A percentile compares a stretch with the other conserved stretches of the same genome.
phyloP scores from a whole-genome alignment of 2,113 vertebrate species.

The Pseudopodoces humilis region DNA sequence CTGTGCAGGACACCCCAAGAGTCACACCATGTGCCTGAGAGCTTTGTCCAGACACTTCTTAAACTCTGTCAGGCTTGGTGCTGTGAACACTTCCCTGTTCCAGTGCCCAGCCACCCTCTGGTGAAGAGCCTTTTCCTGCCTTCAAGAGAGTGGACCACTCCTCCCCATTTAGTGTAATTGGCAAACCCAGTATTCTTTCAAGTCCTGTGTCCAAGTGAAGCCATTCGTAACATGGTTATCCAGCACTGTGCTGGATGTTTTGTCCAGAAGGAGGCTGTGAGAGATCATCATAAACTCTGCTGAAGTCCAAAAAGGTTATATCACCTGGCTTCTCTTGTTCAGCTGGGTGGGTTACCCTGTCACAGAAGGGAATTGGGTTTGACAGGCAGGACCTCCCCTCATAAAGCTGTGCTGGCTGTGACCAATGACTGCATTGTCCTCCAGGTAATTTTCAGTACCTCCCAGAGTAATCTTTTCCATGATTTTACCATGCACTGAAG shows the following conservation, averaged over 20 bases:
- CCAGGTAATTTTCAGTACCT: not conserved
- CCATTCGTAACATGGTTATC: fast-evolving
- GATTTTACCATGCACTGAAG: not conserved
- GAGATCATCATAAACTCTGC: not conserved
- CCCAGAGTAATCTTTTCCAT: not conserved
- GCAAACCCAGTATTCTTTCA: fast-evolving
- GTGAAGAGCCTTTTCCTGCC: not conserved
- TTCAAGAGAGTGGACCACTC: not conserved
- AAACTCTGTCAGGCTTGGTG: not conserved
- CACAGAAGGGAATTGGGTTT: not conserved
- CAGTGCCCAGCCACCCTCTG: not conserved
- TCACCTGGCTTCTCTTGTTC: not conserved
- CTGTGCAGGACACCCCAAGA: not conserved
- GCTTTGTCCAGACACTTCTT: not conserved
- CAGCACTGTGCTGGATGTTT: fast-evolving
- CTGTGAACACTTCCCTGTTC: not conserved
- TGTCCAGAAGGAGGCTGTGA: not conserved
- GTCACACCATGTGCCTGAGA: not conserved
- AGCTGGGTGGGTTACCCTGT: not conserved
- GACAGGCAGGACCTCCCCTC: not conserved
- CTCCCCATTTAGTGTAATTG: not conserved
- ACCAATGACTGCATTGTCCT: not conserved
- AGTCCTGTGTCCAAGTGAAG: not conserved
- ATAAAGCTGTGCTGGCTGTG: not conserved
- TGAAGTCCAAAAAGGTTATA: not conserved